A percentile compares a stretch with the other conserved stretches of the same genome.
These are phyloP conservation scores for Drosophila aldrichi DNA, from an alignment of 2,888 invertebrate genomes.

Conservation along the genomic window DNA sequence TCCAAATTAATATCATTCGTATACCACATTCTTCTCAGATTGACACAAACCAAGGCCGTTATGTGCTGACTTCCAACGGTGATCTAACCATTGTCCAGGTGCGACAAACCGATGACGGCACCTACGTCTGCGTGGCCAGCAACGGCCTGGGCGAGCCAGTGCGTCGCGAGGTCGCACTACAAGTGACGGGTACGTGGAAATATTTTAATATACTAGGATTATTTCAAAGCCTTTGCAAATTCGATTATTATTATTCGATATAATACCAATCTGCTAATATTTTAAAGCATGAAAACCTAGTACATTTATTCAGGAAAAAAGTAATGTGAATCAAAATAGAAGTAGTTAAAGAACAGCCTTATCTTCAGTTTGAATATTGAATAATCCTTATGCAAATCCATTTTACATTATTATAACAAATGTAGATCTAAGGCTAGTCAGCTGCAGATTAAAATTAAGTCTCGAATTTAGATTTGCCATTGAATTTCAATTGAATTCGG, in stretches of 20 bases:
- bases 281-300: neutral
- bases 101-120: slow-evolving; percentile 92
- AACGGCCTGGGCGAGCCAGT: slow-evolving; percentile 91
- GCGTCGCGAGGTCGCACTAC: slow-evolving; percentile 89
- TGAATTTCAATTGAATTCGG: too few species aligned
- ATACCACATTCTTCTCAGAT: slow-evolving; percentile 86
- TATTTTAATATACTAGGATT: neutral
- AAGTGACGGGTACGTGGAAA: slow-evolving; percentile 89
- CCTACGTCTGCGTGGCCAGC: slow-evolving; percentile 93
- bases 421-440: too few species aligned
- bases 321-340: neutral
- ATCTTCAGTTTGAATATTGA: neutral
- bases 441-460: too few species aligned
- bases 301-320: neutral
- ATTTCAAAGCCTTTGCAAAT: slow-evolving; percentile 1
- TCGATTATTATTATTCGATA: neutral
- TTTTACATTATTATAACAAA: too few species aligned
- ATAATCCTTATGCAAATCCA: neutral
- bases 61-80: slow-evolving; percentile 89
- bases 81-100: slow-evolving; percentile 93
- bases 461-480: too few species aligned
- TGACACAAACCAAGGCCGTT: slow-evolving; percentile 90
- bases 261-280: neutral
- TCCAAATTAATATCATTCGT: neutral
- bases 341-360: too few species aligned